phyloP scores from a whole-genome alignment of 2,113 vertebrate species.

The Odontophorus gujanensis region DNA sequence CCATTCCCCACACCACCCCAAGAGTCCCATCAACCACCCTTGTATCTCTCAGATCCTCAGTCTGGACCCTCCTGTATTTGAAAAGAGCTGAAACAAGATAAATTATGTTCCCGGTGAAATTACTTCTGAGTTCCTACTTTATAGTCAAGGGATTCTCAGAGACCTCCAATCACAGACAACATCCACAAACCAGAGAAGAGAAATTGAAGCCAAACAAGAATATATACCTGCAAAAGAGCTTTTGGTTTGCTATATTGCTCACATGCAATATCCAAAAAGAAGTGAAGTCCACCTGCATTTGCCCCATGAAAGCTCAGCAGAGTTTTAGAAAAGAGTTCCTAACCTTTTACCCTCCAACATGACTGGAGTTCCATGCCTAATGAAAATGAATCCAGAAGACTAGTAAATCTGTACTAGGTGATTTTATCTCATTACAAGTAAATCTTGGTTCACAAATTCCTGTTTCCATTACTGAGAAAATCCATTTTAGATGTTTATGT shows the following conservation, averaged over 20 bases:
- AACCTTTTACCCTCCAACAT: conserved; percentile 11
- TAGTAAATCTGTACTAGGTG: background rate
- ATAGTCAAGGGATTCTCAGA: background rate
- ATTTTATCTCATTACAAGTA: conserved; percentile 16
- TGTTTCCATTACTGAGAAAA: conserved; percentile 3
- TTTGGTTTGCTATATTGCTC: conserved; percentile 21
- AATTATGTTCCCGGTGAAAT: background rate
- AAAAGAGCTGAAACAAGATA: conserved; percentile 12
- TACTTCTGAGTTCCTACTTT: conserved; percentile 7
- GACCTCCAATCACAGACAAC: conserved; percentile 41
- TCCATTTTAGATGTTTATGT: background rate
- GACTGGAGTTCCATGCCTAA: background rate
- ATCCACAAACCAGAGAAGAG: conserved; percentile 46
- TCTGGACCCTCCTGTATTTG: background rate
- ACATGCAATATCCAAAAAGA: conserved; percentile 44
- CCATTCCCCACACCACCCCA: background rate
- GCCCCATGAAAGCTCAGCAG: background rate
- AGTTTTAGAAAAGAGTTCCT: background rate
- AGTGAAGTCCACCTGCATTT: background rate
- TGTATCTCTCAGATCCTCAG: background rate
- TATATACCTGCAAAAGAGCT: conserved; percentile 36
- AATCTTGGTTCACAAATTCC: background rate
- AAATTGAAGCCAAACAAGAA: conserved; percentile 44
- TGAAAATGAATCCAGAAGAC: conserved; percentile 10
- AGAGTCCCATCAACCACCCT: background rate